phyloP scores from a whole-genome alignment of 1,140 invertebrate species.

The Holotrichia oblita region DNA sequence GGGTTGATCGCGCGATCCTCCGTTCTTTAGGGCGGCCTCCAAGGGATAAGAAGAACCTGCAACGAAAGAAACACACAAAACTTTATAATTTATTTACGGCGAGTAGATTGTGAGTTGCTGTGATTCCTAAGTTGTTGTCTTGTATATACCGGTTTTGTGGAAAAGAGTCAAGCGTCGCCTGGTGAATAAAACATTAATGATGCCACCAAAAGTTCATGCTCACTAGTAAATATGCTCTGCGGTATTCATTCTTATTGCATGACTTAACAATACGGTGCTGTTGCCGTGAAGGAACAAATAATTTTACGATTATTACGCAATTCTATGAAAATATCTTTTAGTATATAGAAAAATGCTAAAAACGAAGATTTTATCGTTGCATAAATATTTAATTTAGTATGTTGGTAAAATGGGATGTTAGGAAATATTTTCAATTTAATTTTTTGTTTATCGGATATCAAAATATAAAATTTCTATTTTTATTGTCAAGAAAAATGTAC shows the following conservation, averaged over 20 bases:
- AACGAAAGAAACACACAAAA: slow-evolving; percentile 43
- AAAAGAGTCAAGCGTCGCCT: slow-evolving; percentile 9
- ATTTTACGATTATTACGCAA: background rate
- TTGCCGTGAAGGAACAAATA: background rate
- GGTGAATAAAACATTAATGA: slow-evolving; percentile 31
- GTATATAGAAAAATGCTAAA: background rate
- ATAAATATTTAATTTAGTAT: too few relatives aligned
- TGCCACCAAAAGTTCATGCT: slow-evolving; percentile 9
- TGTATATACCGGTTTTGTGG: slow-evolving; percentile 7
- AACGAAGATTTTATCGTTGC: too few relatives aligned
- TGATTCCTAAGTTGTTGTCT: background rate
- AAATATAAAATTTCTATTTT: too few relatives aligned
- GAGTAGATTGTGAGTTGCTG: slow-evolving; percentile 15
- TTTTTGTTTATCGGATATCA: too few relatives aligned
- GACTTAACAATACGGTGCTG: background rate
- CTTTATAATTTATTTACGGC: slow-evolving; percentile 33
- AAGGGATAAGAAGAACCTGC: slow-evolving; percentile 70
- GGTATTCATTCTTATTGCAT: slow-evolving; percentile 20
- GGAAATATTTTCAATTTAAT: too few relatives aligned
- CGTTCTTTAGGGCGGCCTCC: slow-evolving; percentile 72
- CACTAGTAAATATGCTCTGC: background rate
- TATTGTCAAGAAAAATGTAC: too few relatives aligned
- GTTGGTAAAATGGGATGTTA: too few relatives aligned
- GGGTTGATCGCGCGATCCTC: slow-evolving; percentile 73
- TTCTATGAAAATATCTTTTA: background rate